phyloP scores from a whole-genome alignment of 2,113 vertebrate genomes.

The Ptilorrhoa leucosticta region DNA sequence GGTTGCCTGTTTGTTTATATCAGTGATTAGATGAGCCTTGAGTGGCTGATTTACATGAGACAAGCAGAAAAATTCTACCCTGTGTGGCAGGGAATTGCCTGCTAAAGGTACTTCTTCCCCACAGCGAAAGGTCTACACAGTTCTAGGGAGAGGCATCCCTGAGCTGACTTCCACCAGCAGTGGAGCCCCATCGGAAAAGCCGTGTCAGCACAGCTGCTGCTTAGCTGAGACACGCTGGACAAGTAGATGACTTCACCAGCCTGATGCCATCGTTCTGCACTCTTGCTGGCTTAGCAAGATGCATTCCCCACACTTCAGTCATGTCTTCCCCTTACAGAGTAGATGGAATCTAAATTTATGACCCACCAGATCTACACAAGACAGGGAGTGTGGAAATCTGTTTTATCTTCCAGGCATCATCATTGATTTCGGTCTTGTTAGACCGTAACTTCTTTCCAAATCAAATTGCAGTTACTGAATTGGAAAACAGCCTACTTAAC shows the following conservation, averaged over 20 bases:
- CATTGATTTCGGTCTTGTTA: background rate
- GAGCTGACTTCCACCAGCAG: background rate
- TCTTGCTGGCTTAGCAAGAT: background rate
- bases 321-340: background rate
- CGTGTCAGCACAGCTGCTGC: background rate
- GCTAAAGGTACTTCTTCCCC: background rate
- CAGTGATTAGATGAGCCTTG: background rate
- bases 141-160: background rate
- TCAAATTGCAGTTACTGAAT: background rate
- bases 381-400: background rate
- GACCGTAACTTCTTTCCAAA: background rate
- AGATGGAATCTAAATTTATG: background rate
- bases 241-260: background rate
- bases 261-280: background rate
- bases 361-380: background rate
- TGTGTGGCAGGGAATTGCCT: background rate
- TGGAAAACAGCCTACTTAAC: background rate
- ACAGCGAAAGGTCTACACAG: background rate
- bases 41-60: background rate
- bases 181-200: background rate
- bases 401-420: background rate
- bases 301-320: fast-evolving
- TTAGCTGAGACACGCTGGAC: fast-evolving
- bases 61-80: background rate
- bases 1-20: background rate